These are phyloP conservation scores for Arenicola marina DNA, from an alignment of 2,888 invertebrate genomes.

Conservation along the genomic window DNA sequence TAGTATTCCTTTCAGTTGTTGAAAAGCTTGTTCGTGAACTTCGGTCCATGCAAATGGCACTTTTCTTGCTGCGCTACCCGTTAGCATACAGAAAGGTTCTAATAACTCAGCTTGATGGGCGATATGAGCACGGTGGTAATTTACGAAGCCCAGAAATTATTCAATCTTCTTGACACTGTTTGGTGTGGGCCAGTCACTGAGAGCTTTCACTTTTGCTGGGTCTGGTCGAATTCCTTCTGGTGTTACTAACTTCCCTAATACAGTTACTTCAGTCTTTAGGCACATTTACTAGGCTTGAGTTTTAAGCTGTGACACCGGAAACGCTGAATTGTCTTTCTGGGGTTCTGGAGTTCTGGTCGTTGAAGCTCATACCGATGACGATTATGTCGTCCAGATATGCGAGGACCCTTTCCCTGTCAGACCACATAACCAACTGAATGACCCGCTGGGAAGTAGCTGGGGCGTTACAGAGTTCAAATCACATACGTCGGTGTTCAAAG, in stretches of 20 bases:
- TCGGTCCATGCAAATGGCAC: not conserved
- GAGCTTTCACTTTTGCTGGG: not conserved
- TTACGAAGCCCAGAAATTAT: conserved; percentile 2
- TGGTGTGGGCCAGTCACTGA: not conserved
- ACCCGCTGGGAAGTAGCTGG: no score
- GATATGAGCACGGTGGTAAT: not conserved
- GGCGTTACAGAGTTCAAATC: no score
- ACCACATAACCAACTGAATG: no score
- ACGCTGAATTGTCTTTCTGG: not conserved
- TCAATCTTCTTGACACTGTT: not conserved
- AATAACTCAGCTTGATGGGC: not conserved
- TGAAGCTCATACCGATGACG: not conserved
- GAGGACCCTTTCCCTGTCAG: no score
- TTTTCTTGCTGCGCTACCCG: no score
- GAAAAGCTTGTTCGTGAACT: not conserved
- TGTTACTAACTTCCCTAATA: not conserved
- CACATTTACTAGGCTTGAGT: not conserved
- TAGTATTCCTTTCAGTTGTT: not conserved
- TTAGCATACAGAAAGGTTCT: not conserved
- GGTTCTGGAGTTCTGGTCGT: not conserved
- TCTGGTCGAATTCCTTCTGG: not conserved
- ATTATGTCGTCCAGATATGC: not conserved
- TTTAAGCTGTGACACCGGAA: not conserved
- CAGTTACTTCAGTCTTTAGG: not conserved
- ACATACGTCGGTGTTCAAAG: no score